Percentiles rank a stretch among this genome's conserved stretches.
These are phyloP conservation scores for Apogon talboti DNA, from an alignment of 2,797 vertebrate species.

Conservation along the genomic window DNA sequence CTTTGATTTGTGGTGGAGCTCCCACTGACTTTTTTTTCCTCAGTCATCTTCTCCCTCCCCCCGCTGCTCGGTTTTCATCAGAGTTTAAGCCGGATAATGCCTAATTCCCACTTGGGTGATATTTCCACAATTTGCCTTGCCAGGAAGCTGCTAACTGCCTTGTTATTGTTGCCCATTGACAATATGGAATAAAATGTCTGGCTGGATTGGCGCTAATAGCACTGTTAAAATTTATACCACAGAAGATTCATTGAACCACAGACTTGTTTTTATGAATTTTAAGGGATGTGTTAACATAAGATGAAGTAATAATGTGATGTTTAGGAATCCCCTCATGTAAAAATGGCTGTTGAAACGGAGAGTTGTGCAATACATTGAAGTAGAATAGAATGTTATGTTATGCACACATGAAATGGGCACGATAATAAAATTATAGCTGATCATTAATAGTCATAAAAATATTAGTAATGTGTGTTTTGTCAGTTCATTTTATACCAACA, in stretches of 20 bases:
- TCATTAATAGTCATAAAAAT: too few relatives aligned
- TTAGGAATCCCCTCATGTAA: too few relatives aligned
- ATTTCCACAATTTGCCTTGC: constrained; percentile 38
- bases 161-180: constrained; percentile 30
- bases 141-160: constrained; percentile 44
- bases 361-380: not conserved
- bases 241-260: not conserved
- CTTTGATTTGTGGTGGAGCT: constrained; percentile 4
- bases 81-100: constrained; percentile 46
- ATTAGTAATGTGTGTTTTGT: too few relatives aligned
- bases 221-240: constrained; percentile 10
- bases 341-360: not conserved
- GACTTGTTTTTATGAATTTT: not conserved
- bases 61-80: constrained; percentile 25
- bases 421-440: too few relatives aligned
- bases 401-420: too few relatives aligned
- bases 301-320: not conserved
- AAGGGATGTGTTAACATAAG: not conserved
- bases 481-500: too few relatives aligned
- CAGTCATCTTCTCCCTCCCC: constrained; percentile 5
- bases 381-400: not conserved
- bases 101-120: constrained; percentile 57
- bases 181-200: constrained; percentile 28
- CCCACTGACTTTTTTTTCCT: constrained; percentile 21
- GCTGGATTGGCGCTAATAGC: constrained; percentile 23